These are phyloP conservation scores for Bryconaethiops microstoma DNA, from an alignment of 2,797 vertebrate genomes.

Conservation along the genomic window DNA sequence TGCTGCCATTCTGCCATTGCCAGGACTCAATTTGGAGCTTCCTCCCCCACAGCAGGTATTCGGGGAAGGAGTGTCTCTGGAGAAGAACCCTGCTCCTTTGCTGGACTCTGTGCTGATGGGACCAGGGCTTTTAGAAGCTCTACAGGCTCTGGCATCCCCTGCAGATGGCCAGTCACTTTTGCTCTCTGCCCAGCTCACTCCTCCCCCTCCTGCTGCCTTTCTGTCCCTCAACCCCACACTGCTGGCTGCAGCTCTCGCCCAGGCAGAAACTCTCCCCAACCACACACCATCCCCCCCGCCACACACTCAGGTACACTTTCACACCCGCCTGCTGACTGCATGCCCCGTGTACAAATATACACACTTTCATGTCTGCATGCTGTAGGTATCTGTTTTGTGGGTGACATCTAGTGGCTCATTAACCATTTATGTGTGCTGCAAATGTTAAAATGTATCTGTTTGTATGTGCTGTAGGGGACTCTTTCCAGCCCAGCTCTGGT, in stretches of 20 bases:
- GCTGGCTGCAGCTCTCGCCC: slow-evolving; percentile 77
- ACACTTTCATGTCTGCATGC: slow-evolving; percentile 31
- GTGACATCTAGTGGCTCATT: not conserved
- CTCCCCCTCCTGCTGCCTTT: slow-evolving; percentile 71
- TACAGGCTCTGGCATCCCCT: slow-evolving; percentile 67
- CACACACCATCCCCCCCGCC: slow-evolving; percentile 63
- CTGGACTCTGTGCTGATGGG: slow-evolving; percentile 78
- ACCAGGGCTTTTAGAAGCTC: slow-evolving; percentile 71
- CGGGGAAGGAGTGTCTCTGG: slow-evolving; percentile 73
- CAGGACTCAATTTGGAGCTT: slow-evolving; percentile 79
- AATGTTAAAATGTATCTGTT: not conserved
- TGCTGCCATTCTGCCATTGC: slow-evolving; percentile 74
- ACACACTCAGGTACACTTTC: slow-evolving; percentile 72
- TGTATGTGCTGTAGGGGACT: slow-evolving; percentile 51
- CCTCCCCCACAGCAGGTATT: slow-evolving; percentile 79
- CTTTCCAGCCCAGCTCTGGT: slow-evolving; percentile 61
- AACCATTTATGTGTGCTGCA: not conserved
- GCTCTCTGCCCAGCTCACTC: slow-evolving; percentile 70
- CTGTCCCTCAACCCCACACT: slow-evolving; percentile 79
- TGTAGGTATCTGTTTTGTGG: not conserved
- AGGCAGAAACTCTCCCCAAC: slow-evolving; percentile 65
- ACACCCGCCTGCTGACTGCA: not conserved
- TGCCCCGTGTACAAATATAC: slow-evolving; percentile 2
- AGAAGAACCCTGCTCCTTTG: slow-evolving; percentile 72
- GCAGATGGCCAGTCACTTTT: slow-evolving; percentile 63